Percentiles rank a stretch among this genome's conserved stretches.
phyloP scores from a whole-genome alignment of 2,113 vertebrate species.

The Abramis brama region DNA sequence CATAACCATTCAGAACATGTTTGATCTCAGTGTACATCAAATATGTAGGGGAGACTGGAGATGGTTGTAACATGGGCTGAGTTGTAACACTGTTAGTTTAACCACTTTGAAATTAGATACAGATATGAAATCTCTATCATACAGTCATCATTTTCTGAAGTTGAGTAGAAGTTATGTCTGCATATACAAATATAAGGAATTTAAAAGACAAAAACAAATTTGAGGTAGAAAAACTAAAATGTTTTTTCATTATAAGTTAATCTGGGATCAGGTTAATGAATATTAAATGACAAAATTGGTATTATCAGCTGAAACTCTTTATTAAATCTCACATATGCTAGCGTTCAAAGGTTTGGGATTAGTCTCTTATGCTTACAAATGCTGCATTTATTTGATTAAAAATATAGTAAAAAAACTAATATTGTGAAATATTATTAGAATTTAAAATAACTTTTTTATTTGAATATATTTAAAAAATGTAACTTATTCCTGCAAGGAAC shows the following conservation, averaged over 20 bases:
- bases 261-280: neutral
- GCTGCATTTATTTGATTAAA: neutral
- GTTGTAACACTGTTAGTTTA: neutral
- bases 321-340: neutral
- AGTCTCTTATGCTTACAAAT: neutral
- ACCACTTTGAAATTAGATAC: slow-evolving; percentile 5
- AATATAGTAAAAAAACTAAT: neutral
- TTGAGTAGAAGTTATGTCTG: neutral
- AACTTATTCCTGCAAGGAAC: neutral
- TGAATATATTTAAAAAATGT: too few species aligned
- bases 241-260: neutral
- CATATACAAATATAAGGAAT: neutral
- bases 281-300: neutral
- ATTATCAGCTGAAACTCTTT: neutral
- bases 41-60: neutral
- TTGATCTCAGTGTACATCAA: neutral
- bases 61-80: neutral
- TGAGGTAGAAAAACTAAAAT: neutral
- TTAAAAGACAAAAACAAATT: neutral
- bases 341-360: neutral
- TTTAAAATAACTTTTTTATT: too few species aligned
- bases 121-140: neutral
- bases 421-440: too few species aligned
- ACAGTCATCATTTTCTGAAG: neutral
- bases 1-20: neutral